Evolutionary conservation across 2,113 vertebrate species (phyloP).

Genomic region (Recurvirostra avosetta): DNA sequence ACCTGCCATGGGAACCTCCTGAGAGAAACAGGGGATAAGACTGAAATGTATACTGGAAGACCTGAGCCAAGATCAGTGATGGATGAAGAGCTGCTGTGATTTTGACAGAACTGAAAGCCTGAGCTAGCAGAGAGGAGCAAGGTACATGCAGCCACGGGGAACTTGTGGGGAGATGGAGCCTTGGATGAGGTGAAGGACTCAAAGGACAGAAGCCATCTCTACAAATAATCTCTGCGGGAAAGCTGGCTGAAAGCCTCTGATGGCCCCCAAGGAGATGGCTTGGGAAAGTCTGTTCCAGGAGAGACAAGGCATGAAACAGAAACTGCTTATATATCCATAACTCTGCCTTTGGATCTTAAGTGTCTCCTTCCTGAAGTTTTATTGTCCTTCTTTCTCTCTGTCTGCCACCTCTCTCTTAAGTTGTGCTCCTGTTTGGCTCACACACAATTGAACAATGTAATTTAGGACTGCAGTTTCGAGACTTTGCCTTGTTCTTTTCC

Average conservation of each 20-base stretch:
- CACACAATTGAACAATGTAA: background rate
- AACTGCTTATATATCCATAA: background rate
- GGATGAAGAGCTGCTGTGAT: background rate
- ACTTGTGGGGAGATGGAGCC: background rate
- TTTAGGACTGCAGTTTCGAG: background rate
- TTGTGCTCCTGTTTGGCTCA: background rate
- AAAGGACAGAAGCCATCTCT: background rate
- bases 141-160: background rate
- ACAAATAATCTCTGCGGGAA: background rate
- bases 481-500: background rate
- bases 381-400: background rate
- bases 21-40: background rate
- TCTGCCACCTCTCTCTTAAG: background rate
- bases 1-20: background rate
- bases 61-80: background rate
- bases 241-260: background rate
- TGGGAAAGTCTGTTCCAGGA: background rate
- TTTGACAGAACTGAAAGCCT: background rate
- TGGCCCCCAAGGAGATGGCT: background rate
- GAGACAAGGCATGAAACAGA: background rate
- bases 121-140: background rate
- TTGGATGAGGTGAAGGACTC: background rate
- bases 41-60: background rate
- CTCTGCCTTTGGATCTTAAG: background rate
- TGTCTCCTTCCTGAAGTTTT: background rate